Evolutionary conservation across 2,888 invertebrate genomes (phyloP).

Genomic region (Rugalucina vietnamica): DNA sequence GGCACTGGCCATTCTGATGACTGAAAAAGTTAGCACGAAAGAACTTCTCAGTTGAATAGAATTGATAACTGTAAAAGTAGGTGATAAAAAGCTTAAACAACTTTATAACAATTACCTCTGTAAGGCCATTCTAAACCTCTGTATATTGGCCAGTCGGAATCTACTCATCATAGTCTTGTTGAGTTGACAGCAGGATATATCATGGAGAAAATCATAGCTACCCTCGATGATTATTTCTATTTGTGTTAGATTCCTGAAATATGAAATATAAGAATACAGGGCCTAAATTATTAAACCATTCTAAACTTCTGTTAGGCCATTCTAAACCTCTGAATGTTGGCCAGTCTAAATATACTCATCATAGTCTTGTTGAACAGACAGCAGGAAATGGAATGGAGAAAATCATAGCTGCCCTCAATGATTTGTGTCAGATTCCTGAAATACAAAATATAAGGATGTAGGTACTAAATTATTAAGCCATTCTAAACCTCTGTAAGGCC

Average conservation of each 20-base stretch:
- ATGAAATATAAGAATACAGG: too few species aligned
- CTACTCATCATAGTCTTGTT: constrained; percentile 86
- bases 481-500: constrained; percentile 81
- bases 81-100: too few species aligned
- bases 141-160: constrained; percentile 89
- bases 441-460: too few species aligned
- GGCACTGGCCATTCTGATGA: too few species aligned
- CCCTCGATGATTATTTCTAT: constrained; percentile 83
- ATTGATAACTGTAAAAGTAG: too few species aligned
- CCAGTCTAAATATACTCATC: constrained; percentile 88
- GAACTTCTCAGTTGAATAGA: too few species aligned
- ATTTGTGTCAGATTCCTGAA: constrained; percentile 71
- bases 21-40: too few species aligned
- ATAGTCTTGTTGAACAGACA: constrained; percentile 85
- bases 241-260: constrained; percentile 70
- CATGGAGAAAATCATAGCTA: constrained; percentile 91
- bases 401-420: constrained; percentile 88
- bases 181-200: constrained; percentile 87
- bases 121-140: constrained; percentile 87
- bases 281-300: too few species aligned
- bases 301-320: too few species aligned
- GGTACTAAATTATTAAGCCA: too few species aligned
- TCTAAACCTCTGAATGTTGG: constrained; percentile 88
- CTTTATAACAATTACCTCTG: too few species aligned
- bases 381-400: constrained; percentile 89